Evolutionary conservation across 1,140 invertebrate species (phyloP).

Genomic region (Trypoxylus dichotomus): DNA sequence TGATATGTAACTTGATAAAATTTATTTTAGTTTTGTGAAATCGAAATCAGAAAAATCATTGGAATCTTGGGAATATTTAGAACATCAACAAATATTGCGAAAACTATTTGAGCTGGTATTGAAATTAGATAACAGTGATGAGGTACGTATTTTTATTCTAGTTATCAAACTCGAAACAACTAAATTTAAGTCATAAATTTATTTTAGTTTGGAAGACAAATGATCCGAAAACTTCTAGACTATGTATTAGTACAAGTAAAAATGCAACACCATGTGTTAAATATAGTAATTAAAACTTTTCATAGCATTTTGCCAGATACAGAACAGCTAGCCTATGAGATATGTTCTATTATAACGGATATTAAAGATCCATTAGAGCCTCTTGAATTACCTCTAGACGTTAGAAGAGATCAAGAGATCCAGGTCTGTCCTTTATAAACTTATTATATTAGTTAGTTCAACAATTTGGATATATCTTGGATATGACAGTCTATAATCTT

Average conservation of each 20-base stretch:
- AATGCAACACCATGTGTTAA: not conserved
- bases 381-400: not conserved
- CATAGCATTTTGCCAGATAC: not conserved
- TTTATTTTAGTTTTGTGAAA: not conserved
- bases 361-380: conserved; percentile 11
- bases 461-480: not conserved
- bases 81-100: not conserved
- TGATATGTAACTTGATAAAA: too few relatives aligned
- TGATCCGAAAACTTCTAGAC: not conserved
- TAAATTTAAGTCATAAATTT: not conserved
- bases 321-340: not conserved
- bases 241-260: not conserved
- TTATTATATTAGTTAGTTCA: not conserved
- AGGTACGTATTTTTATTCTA: not conserved
- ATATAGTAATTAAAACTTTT: not conserved
- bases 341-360: not conserved
- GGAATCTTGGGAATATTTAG: not conserved
- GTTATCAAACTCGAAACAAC: not conserved
- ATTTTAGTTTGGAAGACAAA: conserved; percentile 2
- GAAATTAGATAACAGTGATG: conserved; percentile 10
- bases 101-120: not conserved
- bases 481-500: not conserved
- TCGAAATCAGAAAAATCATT: conserved; percentile 3
- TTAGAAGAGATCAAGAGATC: not conserved
- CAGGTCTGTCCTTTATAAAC: not conserved